Percentiles rank a stretch among this genome's conserved stretches.
Evolutionary conservation across 2,113 vertebrate species (phyloP).

Genomic region (Petromus typicus): DNA sequence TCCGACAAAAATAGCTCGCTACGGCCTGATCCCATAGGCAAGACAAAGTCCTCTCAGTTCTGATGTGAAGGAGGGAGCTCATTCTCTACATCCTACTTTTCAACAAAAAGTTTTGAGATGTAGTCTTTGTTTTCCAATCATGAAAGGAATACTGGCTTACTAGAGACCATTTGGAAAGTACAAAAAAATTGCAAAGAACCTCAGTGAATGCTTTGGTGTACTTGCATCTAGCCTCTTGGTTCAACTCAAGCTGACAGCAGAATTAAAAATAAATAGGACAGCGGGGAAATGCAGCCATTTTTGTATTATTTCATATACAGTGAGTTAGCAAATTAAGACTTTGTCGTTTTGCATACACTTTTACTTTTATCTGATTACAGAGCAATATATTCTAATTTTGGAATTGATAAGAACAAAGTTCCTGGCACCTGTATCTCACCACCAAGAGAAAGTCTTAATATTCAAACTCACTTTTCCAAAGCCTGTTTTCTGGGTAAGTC

Average conservation of each 20-base stretch:
- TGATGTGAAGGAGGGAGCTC: not conserved
- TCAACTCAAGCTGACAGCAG: not conserved
- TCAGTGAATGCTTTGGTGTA: not conserved
- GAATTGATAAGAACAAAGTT: not conserved
- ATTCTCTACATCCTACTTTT: slow-evolving; percentile 38
- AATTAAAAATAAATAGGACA: too few species aligned
- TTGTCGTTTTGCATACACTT: not conserved
- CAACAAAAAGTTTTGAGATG: not conserved
- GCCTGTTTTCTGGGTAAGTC: not conserved
- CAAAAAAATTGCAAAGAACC: not conserved
- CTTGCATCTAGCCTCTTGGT: not conserved
- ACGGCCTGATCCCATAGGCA: not conserved
- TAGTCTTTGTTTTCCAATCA: slow-evolving; percentile 29
- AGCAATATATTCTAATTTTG: not conserved
- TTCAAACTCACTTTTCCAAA: not conserved
- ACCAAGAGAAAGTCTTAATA: not conserved
- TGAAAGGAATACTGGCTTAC: slow-evolving; percentile 8
- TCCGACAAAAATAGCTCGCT: slow-evolving; percentile 49
- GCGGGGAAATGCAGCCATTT: not conserved
- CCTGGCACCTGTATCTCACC: not conserved
- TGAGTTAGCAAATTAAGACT: not conserved
- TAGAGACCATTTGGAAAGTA: slow-evolving; percentile 21
- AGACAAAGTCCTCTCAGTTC: slow-evolving; percentile 66
- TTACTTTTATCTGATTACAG: slow-evolving; percentile 46
- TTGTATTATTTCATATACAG: not conserved